phyloP scores from a whole-genome alignment of 1,140 invertebrate genomes.

The Heliconius eleuchia region DNA sequence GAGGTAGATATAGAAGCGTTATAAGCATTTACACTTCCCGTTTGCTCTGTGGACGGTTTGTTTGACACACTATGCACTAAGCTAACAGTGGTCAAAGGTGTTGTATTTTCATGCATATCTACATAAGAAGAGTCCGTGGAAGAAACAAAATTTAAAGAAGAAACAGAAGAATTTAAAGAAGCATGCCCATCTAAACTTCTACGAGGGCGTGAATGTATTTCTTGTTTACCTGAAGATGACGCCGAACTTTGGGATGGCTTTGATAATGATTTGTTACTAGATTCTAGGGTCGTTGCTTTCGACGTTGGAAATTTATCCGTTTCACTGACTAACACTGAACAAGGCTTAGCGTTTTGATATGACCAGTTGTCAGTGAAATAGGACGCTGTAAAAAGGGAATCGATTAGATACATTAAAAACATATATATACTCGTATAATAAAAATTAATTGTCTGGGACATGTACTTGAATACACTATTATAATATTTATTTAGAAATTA shows the following conservation, averaged over 20 bases:
- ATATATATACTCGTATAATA: no score
- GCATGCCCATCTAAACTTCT: conserved; percentile 85
- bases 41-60: conserved; percentile 41
- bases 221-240: conserved; percentile 83
- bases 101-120: conserved; percentile 76
- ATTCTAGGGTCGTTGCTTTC: conserved; percentile 83
- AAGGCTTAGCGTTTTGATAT: conserved; percentile 89
- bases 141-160: conserved; percentile 72
- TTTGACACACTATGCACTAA: conserved; percentile 76
- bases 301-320: conserved; percentile 84
- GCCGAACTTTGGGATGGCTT: conserved; percentile 79
- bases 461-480: not conserved
- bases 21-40: conserved; percentile 47
- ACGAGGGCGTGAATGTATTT: conserved; percentile 82
- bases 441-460: no score
- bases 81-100: conserved; percentile 70
- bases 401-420: no score
- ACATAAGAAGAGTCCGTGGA: conserved; percentile 71
- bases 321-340: conserved; percentile 91
- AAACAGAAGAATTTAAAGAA: conserved; percentile 68
- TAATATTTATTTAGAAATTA: not conserved
- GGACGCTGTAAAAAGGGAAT: conserved; percentile 81
- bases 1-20: conserved; percentile 61
- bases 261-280: conserved; percentile 83
- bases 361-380: conserved; percentile 89